Percentiles rank a stretch among this genome's conserved stretches.
Conservation (phyloP, 2,888 invertebrate species). For the Mythimna albipuncta region DNA sequence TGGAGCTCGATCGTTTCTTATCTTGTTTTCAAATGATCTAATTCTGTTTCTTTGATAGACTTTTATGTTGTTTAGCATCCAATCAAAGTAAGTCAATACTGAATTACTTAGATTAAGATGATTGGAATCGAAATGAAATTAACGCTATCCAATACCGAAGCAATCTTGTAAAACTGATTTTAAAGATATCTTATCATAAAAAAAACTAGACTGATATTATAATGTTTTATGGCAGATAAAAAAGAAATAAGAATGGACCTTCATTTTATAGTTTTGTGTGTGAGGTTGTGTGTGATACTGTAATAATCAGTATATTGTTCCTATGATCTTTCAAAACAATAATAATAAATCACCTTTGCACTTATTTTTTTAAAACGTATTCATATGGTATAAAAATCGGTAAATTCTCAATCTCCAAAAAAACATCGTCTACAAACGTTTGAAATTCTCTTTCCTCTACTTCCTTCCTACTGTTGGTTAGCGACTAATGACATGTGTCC, state of each 20-base stretch:
- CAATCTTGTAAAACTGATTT: not conserved
- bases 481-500: slow-evolving; percentile 54
- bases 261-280: too few species aligned
- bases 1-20: slow-evolving; percentile 16
- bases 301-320: not conserved
- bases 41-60: slow-evolving; percentile 12
- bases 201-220: not conserved
- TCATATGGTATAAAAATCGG: not conserved
- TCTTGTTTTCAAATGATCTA: slow-evolving; percentile 25
- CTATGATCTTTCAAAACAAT: not conserved
- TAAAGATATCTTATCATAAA: not conserved
- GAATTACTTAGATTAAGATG: not conserved
- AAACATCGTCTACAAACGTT: slow-evolving; percentile 3
- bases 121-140: slow-evolving; percentile 1
- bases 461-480: slow-evolving; percentile 17
- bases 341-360: not conserved
- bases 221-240: not conserved
- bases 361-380: not conserved
- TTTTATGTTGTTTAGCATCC: slow-evolving; percentile 1
- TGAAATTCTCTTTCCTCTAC: slow-evolving; percentile 4
- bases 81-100: slow-evolving; percentile 10
- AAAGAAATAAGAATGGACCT: not conserved
- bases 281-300: too few species aligned
- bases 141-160: not conserved
- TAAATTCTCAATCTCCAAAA: not conserved